Evolutionary conservation across 2,888 invertebrate species (phyloP).

Genomic region (Chrysina gloriosa): DNA sequence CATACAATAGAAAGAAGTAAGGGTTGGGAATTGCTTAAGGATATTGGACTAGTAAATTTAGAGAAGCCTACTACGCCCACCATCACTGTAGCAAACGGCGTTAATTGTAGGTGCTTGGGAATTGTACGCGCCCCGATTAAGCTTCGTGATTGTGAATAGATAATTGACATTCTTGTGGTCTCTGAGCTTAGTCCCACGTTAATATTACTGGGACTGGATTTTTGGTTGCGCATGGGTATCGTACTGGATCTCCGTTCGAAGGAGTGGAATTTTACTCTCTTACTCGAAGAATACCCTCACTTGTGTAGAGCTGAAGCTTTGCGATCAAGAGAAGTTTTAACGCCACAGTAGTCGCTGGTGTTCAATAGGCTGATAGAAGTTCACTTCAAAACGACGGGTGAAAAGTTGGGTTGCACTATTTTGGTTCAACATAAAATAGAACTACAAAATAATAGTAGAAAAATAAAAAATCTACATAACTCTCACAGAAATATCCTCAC

Average conservation of each 20-base stretch:
- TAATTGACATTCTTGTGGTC: slow-evolving; percentile 42
- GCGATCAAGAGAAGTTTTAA: not conserved
- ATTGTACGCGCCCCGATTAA: slow-evolving; percentile 34
- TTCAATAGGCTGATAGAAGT: slow-evolving; percentile 3
- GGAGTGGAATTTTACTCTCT: slow-evolving; percentile 39
- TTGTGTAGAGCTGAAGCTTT: not conserved
- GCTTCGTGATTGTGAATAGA: slow-evolving; percentile 22
- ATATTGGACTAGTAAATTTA: slow-evolving; percentile 17
- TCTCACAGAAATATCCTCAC: too few relatives aligned
- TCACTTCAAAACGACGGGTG: not conserved
- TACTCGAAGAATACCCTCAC: not conserved
- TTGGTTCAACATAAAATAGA: slow-evolving; percentile 25
- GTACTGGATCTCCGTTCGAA: slow-evolving; percentile 36
- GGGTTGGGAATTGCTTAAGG: slow-evolving; percentile 35
- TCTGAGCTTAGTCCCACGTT: slow-evolving; percentile 39
- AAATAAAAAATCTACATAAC: too few relatives aligned
- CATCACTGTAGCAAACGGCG: slow-evolving; percentile 43
- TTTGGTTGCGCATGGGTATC: slow-evolving; percentile 40
- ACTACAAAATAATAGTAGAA: too few relatives aligned
- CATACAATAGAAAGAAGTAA: slow-evolving; percentile 39
- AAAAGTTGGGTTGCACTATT: slow-evolving; percentile 37
- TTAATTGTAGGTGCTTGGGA: slow-evolving; percentile 33
- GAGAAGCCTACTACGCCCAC: not conserved
- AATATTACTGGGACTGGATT: slow-evolving; percentile 45
- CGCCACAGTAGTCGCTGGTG: not conserved